These are phyloP conservation scores for Pteropus rufus DNA, from an alignment of 2,797 vertebrate genomes.

Conservation along the genomic window DNA sequence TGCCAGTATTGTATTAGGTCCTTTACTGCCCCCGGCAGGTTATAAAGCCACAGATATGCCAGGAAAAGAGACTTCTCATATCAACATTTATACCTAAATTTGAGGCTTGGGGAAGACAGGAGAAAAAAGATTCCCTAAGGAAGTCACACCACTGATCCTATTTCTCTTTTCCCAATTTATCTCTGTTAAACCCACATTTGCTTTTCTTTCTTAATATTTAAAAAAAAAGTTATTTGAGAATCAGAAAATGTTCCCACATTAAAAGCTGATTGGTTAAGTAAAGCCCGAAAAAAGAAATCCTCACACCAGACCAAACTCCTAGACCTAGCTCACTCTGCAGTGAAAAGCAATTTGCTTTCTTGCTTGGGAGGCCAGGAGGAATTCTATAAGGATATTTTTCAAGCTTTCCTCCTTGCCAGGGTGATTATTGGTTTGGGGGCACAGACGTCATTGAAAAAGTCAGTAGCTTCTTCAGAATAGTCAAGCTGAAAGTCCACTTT, in stretches of 20 bases:
- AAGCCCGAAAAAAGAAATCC: neutral
- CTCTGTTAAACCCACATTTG: neutral
- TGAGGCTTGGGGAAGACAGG: neutral
- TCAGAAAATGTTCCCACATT: constrained; percentile 8
- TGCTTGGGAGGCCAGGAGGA: neutral
- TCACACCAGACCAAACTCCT: neutral
- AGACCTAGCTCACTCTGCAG: neutral
- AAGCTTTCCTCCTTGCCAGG: neutral
- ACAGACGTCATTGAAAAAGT: constrained; percentile 24
- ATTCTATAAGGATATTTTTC: neutral
- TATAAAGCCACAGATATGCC: neutral
- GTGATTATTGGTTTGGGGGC: neutral
- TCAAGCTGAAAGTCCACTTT: neutral
- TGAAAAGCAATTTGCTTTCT: neutral
- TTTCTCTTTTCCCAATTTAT: neutral
- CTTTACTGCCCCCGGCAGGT: neutral
- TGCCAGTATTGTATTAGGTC: neutral
- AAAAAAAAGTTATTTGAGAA: neutral
- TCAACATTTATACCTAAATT: constrained; percentile 14
- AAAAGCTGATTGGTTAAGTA: constrained; percentile 14
- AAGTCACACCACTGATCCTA: neutral
- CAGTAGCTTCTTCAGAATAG: neutral
- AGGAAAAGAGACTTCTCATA: neutral
- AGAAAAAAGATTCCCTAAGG: neutral
- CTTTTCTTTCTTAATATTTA: neutral